Evolutionary conservation across 2,888 invertebrate genomes (phyloP).

Genomic region (Microctonus hyperodae): DNA sequence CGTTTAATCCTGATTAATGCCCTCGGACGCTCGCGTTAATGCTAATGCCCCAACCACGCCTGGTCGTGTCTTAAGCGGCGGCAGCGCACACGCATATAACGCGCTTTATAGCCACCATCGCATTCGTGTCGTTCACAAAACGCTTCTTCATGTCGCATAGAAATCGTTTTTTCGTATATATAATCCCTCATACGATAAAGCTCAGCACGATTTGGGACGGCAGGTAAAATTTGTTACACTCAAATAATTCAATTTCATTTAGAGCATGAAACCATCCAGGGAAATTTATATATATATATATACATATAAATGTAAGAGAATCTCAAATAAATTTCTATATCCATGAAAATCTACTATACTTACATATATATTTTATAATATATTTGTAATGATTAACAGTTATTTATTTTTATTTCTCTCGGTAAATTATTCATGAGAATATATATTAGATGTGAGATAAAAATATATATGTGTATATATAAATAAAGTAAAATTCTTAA

Average conservation of each 20-base stretch:
- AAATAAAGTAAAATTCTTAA: not conserved
- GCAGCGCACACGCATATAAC: constrained; percentile 33
- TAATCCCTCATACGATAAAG: constrained; percentile 19
- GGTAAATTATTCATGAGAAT: not conserved
- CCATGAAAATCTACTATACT: not conserved
- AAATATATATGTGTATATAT: not conserved
- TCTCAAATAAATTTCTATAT: not conserved
- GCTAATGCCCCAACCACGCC: constrained; percentile 51
- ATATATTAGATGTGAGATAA: not conserved
- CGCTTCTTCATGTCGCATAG: constrained; percentile 3
- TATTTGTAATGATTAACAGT: constrained; percentile 27
- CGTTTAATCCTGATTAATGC: constrained; percentile 62
- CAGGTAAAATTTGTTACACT: constrained; percentile 28
- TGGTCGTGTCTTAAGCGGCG: constrained; percentile 34
- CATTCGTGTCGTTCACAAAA: not conserved
- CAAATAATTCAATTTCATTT: constrained; percentile 26
- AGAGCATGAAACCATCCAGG: constrained; percentile 13
- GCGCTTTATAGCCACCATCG: not conserved
- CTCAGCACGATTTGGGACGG: constrained; percentile 17
- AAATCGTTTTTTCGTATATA: not conserved
- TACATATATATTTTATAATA: constrained; percentile 6
- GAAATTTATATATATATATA: not conserved
- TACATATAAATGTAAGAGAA: too few relatives aligned
- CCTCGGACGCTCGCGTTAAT: constrained; percentile 56
- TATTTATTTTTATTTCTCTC: constrained; percentile 22